Percentiles rank a stretch among this genome's conserved stretches.
These are phyloP conservation scores for Icerya purchasi DNA, from an alignment of 2,888 invertebrate species.

Conservation along the genomic window DNA sequence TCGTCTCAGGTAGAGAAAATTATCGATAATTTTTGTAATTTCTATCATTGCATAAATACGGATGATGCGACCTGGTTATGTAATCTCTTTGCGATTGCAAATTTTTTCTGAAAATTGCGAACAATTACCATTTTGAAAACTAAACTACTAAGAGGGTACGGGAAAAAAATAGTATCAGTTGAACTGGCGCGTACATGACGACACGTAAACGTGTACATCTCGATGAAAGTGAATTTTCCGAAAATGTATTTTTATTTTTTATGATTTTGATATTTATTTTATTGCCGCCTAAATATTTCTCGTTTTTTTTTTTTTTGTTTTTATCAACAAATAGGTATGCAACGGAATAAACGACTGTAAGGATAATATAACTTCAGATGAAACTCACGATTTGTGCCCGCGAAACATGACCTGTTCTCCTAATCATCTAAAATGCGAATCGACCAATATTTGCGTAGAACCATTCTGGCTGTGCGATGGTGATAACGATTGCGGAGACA, in stretches of 20 bases:
- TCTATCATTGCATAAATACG: too few species aligned
- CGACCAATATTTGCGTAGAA: slow-evolving; percentile 90
- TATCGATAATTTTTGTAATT: too few species aligned
- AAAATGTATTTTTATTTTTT: too few species aligned
- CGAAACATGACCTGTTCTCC: slow-evolving; percentile 70
- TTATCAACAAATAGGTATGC: slow-evolving; percentile 35
- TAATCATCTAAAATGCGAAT: slow-evolving; percentile 77
- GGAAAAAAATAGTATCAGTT: too few species aligned
- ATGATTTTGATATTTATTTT: too few species aligned
- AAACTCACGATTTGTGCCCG: slow-evolving; percentile 70
- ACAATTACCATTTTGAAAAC: too few species aligned
- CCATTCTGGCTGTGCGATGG: slow-evolving; percentile 96
- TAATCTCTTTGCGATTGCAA: not conserved
- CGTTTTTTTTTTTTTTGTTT: too few species aligned
- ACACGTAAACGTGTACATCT: too few species aligned
- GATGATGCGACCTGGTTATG: not conserved
- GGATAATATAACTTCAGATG: slow-evolving; percentile 75
- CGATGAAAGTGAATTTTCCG: too few species aligned
- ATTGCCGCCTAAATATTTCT: too few species aligned
- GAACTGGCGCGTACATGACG: too few species aligned
- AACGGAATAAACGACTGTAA: slow-evolving; percentile 88
- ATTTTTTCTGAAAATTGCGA: not conserved
- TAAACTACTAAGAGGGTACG: too few species aligned
- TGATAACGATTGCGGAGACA: slow-evolving; percentile 89
- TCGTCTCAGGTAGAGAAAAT: slow-evolving; percentile 51